Percentiles rank a stretch among this genome's conserved stretches.
These are phyloP conservation scores for Lathamus discolor DNA, from an alignment of 2,113 vertebrate genomes.

Conservation along the genomic window DNA sequence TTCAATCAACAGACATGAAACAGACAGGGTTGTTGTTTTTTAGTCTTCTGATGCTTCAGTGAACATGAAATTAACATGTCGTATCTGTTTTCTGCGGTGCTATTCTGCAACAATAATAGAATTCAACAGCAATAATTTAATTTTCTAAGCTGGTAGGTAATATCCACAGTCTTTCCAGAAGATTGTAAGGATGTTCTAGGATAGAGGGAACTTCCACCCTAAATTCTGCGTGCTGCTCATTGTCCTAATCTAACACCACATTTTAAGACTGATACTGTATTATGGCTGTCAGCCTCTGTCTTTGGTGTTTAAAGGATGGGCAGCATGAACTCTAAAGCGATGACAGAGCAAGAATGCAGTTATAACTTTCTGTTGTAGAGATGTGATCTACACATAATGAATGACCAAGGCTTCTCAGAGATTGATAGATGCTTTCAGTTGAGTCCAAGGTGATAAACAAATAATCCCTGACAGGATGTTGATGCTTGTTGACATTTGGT, in stretches of 20 bases:
- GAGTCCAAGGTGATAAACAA: not conserved
- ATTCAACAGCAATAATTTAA: not conserved
- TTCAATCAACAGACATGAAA: not conserved
- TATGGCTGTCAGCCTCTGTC: not conserved
- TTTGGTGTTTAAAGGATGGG: not conserved
- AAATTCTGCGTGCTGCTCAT: not conserved
- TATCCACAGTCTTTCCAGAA: not conserved
- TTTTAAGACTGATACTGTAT: not conserved
- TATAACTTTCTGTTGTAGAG: not conserved
- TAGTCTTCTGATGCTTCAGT: not conserved
- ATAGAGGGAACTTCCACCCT: not conserved
- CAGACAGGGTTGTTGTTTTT: not conserved
- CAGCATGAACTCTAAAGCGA: not conserved
- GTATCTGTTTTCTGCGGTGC: not conserved
- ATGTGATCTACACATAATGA: not conserved
- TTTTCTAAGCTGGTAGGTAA: not conserved
- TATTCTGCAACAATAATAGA: not conserved
- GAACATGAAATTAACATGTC: not conserved
- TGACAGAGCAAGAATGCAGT: not conserved
- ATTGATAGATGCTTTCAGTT: not conserved
- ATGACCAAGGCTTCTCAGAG: not conserved
- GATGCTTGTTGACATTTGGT: not conserved
- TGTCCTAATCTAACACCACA: rapidly evolving
- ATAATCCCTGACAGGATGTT: not conserved
- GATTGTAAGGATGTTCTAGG: not conserved